Evolutionary conservation across 1,140 invertebrate genomes (phyloP).

Genomic region (Chymomyza costata): DNA sequence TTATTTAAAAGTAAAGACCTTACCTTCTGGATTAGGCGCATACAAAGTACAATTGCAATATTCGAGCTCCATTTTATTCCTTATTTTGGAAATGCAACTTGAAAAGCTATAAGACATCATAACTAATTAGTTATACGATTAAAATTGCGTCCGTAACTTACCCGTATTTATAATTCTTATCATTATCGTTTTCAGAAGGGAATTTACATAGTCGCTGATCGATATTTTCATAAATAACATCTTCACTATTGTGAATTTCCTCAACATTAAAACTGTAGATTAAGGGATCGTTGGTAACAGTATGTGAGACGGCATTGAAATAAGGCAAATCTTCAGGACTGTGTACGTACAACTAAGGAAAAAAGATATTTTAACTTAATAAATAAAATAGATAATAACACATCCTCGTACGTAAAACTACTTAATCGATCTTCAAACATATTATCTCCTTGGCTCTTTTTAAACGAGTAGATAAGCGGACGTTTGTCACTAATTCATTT

Average conservation of each 20-base stretch:
- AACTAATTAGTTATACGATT: neutral
- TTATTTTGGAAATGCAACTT: slow-evolving; percentile 50
- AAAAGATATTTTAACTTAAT: too few species aligned
- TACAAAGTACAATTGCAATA: slow-evolving; percentile 46
- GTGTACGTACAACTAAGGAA: slow-evolving; percentile 45
- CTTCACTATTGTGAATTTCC: slow-evolving; percentile 38
- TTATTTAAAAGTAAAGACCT: neutral
- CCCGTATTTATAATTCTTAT: slow-evolving; percentile 31
- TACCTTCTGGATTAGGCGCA: slow-evolving; percentile 23
- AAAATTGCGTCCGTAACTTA: neutral
- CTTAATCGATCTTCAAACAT: too few species aligned
- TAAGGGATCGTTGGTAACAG: slow-evolving; percentile 12
- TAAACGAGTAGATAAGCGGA: too few species aligned
- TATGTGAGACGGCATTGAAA: slow-evolving; percentile 40
- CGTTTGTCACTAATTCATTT: too few species aligned
- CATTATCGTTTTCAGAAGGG: slow-evolving; percentile 32
- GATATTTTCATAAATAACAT: slow-evolving; percentile 41
- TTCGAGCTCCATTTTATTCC: slow-evolving; percentile 40
- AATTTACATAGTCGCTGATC: slow-evolving; percentile 49
- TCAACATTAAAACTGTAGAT: slow-evolving; percentile 45
- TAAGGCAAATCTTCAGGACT: slow-evolving; percentile 55
- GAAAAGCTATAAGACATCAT: slow-evolving; percentile 34
- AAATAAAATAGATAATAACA: too few species aligned
- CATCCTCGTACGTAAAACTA: too few species aligned
- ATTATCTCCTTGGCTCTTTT: too few species aligned